Base-by-base conservation (phyloP, 1,140 invertebrate species). In the Sarcophaga bullata region DNA sequence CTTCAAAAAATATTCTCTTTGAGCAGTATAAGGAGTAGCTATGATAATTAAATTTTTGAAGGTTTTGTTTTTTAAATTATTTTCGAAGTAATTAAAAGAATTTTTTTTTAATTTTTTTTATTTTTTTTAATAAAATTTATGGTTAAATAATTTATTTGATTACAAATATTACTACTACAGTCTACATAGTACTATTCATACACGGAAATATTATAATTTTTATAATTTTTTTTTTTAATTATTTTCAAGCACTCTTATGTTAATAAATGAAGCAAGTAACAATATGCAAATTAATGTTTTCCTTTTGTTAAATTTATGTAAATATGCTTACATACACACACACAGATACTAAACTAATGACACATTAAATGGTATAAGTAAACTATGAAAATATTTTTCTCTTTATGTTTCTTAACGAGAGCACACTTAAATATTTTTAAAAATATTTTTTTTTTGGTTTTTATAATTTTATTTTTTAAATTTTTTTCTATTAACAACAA, bases 271-370 rank as follows among this genome's bases (percentile, higher is more conserved):
- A 58, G n/a, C 54, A 7, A 13, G 13, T 68, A 68, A 19, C 17
- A 68, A 9, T 68, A 68, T 68, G 62, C 62, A 68, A 68, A 68
- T 68, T 5, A 68, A 37, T 37, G 4, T 68, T 68, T 68, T 68
- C 9, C 9, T 25, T 68, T 17, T 10, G 10, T 9, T 25, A 19
- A 68, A 25, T 25, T 19, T 68, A 68, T 68, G 17, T 6, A 6
- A 68, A 68, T 58, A 37, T 37, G 4, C 25, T n/a, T 68, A 68
- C 62, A 68, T 8, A 19, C n/a, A 8, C 17, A 68, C 17, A 19
- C 62, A 68, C 8, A 19, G 62, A 68, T 17, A 68, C 7, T 68
- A 19, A 25, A 68, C n/a, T 19, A 68, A 8, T 68, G 5, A 25
- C n/a, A 25, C 25, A 37, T 37, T 37, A 4, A 37, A 37, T 37